Conservation (phyloP, 37 sponge, comb jelly and placozoan genomes). For the Oscarella lobularis region DNA sequence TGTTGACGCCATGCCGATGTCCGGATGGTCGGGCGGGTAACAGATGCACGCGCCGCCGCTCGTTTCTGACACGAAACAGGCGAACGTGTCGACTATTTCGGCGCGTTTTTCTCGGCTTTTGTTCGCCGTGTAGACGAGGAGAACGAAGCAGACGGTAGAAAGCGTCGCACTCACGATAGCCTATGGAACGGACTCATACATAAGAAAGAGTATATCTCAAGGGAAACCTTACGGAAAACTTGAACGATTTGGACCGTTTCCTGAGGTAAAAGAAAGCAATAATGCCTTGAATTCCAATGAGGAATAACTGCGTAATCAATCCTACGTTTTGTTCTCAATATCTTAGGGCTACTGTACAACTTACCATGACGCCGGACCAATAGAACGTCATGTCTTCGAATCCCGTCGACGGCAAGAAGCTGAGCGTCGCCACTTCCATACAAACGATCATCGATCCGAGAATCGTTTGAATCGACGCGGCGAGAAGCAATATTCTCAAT, state of each 20-base stretch:
- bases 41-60: constrained; percentile 2
- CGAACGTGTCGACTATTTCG: not conserved
- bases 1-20: no score
- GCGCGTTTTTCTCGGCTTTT: not conserved
- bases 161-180: not conserved
- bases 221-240: not conserved
- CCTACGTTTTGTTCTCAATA: not conserved
- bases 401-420: not conserved
- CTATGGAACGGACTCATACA: not conserved
- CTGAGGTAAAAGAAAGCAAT: not conserved
- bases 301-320: not conserved
- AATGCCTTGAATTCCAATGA: not conserved
- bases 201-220: not conserved
- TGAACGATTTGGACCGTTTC: not conserved
- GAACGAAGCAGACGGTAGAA: not conserved
- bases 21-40: not conserved
- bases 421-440: not conserved
- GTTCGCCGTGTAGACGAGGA: not conserved
- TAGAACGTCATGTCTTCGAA: not conserved
- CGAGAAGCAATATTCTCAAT: not conserved
- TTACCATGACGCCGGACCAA: not conserved
- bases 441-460: not conserved
- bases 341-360: no score
- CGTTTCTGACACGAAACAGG: not conserved
- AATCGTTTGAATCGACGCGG: not conserved